Evolutionary conservation across 2,888 invertebrate genomes (phyloP), one percentile per base, ranked within the genome.

Genomic region (Andrena camellia): DNA sequence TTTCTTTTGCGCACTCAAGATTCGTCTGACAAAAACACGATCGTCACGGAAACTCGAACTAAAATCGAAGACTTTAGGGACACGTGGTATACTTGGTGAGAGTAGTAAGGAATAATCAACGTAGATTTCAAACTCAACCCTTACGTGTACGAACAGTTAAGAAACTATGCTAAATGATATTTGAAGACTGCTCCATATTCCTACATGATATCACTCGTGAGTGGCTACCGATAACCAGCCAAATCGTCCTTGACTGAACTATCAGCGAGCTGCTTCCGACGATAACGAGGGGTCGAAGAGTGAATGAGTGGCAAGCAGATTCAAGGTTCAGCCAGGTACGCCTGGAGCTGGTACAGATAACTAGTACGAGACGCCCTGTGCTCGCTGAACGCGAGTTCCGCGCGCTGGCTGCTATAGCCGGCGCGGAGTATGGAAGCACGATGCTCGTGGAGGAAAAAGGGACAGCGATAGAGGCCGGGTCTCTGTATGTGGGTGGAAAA

Each of bases 401-500:
- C 20, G 68, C 59, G 74, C 68, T 5, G 68, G 17, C 60, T 59
- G 66, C 42, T 52, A 62, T 33, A 67, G 70, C 13, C 33, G 62
- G n/a, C 68, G 13, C 57, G 57, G 75, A 26, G 60, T 17, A 31
- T 70, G 57, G 60, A 52, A 62, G 78, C 35, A 69, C 35, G 74
- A 62, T 52, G 66, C 42, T 48, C 48, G 59, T 42, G 23, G 48
- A 52, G 59, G 20, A 31, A 68, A 78, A 85, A 75, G 50, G 35
- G 60, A 73, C 52, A 3, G 52, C 68, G 80, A 82, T 80, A 71
- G 73, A 64, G 64, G 50, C 54, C 42, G 33, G 82, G 63, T 69
- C 73, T 60, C 69, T 23, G 26, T 79, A 88, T 86, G 85, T 89
- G 85, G 86, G 90, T 86, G 81, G 83, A 91, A 90, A 91, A 90